Evolutionary conservation across 2,888 invertebrate genomes (phyloP), one percentile per base, ranked within the genome.

Genomic region (Labia minor): DNA sequence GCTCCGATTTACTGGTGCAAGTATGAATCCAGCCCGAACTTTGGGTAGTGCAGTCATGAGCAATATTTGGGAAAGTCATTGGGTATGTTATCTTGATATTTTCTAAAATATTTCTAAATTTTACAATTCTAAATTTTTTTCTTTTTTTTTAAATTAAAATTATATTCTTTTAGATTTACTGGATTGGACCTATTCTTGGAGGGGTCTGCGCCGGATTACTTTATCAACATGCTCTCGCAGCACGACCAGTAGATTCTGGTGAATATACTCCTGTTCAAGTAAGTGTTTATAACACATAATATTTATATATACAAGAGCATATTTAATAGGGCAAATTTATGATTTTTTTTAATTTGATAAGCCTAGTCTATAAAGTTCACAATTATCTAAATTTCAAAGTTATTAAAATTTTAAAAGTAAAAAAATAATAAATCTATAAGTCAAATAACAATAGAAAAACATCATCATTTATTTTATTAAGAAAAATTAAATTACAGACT

Each of bases 21-120:
- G 93, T 73, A 94, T 95, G 94, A 95, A 95, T 80, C 93, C 95
- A 0, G 95, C 95, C 0, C 83, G 95, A 69, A 88, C 90, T 68
- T 85, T 95, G 74, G 95, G 95, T 68, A 90, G 92, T 0, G 91
- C 95, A 1, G 85, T 92, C 20, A 85, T 93, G 67, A 85, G 85
- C 71, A 84, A 85, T 69, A 78, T 79, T 26, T 95, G 91, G 88
- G 77, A 79, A 1, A 78, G 90, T 72, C 95, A 95, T 74, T 95
- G 94, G 93, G 87, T 92, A 80, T 81, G 81, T 72, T 33, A 37
- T 62, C 16, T 19, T 33, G 4, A 26, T 6, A 26, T 26, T 26
- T 26, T 10, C 19, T n/a, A 19, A 33, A 21, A 64, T 18, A 33
- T 1, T 49, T 49, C 16, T 61, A 62, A n/a, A n/a, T n/a, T n/a